Evolutionary conservation across 2,888 invertebrate genomes (phyloP).

Genomic region (Nymphalis c-album): DNA sequence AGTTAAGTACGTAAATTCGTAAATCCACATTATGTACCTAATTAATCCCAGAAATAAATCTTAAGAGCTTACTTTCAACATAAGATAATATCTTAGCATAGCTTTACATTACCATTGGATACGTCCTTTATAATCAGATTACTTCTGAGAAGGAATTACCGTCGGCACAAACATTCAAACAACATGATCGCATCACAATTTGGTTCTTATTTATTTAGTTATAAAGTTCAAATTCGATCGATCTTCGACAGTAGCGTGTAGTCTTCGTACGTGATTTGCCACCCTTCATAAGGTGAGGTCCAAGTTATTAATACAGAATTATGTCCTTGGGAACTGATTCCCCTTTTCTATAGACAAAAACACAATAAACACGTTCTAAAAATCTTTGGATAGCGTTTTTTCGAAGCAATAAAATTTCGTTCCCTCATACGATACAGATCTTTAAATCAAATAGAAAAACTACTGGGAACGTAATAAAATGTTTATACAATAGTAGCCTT

Average conservation of each 20-base stretch:
- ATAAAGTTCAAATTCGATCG: conserved; percentile 38
- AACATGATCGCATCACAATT: conserved; percentile 15
- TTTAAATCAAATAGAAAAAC: conserved; percentile 23
- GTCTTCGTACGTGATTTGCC: conserved; percentile 57
- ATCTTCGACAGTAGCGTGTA: not conserved
- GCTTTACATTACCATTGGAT: conserved; percentile 20
- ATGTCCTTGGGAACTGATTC: conserved; percentile 68
- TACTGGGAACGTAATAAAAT: conserved; percentile 21
- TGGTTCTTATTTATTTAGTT: conserved; percentile 8
- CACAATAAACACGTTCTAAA: conserved; percentile 58
- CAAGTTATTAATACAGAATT: conserved; percentile 60
- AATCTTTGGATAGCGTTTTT: conserved; percentile 54
- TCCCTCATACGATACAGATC: conserved; percentile 32
- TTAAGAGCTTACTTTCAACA: not conserved
- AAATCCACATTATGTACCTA: no score
- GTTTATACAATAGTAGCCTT: not conserved
- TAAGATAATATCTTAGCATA: conserved; percentile 11
- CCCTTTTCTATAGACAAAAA: conserved; percentile 47
- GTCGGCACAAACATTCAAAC: conserved; percentile 43
- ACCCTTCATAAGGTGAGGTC: conserved; percentile 48
- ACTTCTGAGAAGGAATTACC: conserved; percentile 47
- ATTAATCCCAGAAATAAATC: no score
- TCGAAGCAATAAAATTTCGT: conserved; percentile 49
- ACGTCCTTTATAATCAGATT: conserved; percentile 31
- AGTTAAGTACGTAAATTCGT: no score